Percentiles rank a stretch among this genome's conserved stretches.
Evolutionary conservation across 1,140 invertebrate genomes (phyloP).

Genomic region (Hyposmocoma kahamanoa): DNA sequence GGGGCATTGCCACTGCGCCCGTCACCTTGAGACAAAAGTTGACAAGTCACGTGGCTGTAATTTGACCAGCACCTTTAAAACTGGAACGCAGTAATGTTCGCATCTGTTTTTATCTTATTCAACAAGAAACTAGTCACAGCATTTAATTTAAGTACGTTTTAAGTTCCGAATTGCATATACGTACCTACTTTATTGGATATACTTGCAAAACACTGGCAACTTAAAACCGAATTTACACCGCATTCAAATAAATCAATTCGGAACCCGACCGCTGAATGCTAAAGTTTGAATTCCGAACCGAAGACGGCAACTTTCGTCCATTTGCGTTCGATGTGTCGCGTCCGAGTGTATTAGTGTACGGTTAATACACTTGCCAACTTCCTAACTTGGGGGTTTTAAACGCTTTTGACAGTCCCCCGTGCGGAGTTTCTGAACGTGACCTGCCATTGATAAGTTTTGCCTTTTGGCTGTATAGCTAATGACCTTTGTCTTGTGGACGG

Average conservation of each 20-base stretch:
- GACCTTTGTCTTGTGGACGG: neutral
- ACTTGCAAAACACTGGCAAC: too few relatives aligned
- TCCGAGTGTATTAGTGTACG: constrained; percentile 22
- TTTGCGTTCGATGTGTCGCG: constrained; percentile 14
- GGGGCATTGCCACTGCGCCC: too few relatives aligned
- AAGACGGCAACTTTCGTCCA: neutral
- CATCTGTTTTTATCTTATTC: too few relatives aligned
- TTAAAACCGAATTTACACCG: neutral
- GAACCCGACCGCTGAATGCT: constrained; percentile 1
- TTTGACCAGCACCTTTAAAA: too few relatives aligned
- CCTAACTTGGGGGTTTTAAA: constrained; percentile 25
- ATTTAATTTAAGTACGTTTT: too few relatives aligned
- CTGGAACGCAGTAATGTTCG: too few relatives aligned
- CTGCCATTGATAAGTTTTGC: constrained; percentile 21
- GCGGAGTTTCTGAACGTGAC: constrained; percentile 26
- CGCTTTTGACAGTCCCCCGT: constrained; percentile 26
- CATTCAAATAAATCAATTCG: constrained; percentile 8
- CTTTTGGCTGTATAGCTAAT: neutral
- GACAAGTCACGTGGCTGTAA: too few relatives aligned
- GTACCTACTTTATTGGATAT: too few relatives aligned
- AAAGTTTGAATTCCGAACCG: neutral
- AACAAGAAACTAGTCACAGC: too few relatives aligned
- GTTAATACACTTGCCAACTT: constrained; percentile 36
- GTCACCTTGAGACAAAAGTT: too few relatives aligned
- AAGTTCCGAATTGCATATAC: too few relatives aligned